Percentiles rank a stretch among this genome's conserved stretches.
phyloP scores from a whole-genome alignment of 2,113 vertebrate genomes.

The Bostrychus sinensis region DNA sequence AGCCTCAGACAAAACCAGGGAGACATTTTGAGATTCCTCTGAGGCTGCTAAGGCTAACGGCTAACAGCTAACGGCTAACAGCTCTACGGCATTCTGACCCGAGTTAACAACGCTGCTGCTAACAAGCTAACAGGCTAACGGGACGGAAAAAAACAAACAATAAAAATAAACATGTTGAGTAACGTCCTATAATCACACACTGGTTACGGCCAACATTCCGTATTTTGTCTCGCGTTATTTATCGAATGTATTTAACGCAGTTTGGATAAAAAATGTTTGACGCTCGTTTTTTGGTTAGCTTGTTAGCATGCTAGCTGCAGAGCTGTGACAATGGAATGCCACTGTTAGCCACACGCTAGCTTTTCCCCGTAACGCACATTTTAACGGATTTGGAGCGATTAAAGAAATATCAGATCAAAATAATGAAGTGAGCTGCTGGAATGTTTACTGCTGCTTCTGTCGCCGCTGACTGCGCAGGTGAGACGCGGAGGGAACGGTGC shows the following conservation, averaged over 20 bases:
- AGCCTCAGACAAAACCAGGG: conserved; percentile 23
- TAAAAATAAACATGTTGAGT: rapidly evolving
- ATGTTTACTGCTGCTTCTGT: not conserved
- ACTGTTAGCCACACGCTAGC: conserved; percentile 40
- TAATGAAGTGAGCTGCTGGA: too few species aligned
- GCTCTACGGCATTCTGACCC: conserved; percentile 18
- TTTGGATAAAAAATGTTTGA: rapidly evolving
- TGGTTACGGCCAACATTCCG: not conserved
- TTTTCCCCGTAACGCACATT: not conserved
- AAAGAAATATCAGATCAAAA: not conserved
- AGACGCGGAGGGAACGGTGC: not conserved
- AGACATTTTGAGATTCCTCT: conserved; percentile 68
- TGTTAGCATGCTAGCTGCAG: conserved; percentile 24
- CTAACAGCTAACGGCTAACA: conserved; percentile 53
- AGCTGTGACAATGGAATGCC: conserved; percentile 74
- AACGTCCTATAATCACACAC: rapidly evolving
- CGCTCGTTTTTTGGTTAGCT: conserved; percentile 19
- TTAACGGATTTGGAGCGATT: not conserved
- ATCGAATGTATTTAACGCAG: not conserved
- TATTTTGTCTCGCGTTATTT: too few species aligned
- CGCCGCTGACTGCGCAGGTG: not conserved
- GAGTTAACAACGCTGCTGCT: conserved; percentile 23
- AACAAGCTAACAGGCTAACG: conserved; percentile 47
- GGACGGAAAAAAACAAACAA: not conserved
- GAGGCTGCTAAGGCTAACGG: conserved; percentile 52